Percentiles rank a stretch among this genome's conserved stretches.
These are phyloP conservation scores for Cercocebus atys DNA, from an alignment of 2,113 vertebrate genomes.

Conservation along the genomic window DNA sequence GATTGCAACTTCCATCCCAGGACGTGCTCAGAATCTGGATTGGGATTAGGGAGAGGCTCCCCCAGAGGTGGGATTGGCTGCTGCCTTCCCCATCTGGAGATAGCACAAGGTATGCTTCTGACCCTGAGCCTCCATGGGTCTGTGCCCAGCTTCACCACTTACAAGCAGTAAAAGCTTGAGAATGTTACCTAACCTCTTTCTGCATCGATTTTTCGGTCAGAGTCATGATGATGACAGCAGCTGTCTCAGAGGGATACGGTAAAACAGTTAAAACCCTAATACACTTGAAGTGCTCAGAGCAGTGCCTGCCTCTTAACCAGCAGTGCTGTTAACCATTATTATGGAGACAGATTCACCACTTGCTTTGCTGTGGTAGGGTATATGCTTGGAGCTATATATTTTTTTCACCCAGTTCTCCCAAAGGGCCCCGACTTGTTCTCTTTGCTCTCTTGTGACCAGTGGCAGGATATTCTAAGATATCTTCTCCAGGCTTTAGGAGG, in stretches of 20 bases:
- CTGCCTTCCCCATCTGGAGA: neutral
- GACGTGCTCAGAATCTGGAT: neutral
- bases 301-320: neutral
- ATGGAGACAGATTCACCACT: neutral
- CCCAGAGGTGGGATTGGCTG: neutral
- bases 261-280: neutral
- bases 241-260: neutral
- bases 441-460: neutral
- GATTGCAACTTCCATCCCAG: neutral
- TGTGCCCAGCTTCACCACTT: too few species aligned
- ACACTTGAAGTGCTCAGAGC: neutral
- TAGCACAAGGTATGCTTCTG: too few species aligned
- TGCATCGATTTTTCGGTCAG: neutral
- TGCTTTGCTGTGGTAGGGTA: accelerated
- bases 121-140: too few species aligned
- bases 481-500: neutral
- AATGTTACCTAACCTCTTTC: neutral
- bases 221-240: neutral
- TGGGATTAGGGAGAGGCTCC: neutral
- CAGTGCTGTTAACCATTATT: accelerated
- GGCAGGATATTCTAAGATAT: neutral
- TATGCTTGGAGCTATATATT: neutral
- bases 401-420: neutral
- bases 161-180: neutral
- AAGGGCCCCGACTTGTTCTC: neutral